Evolutionary conservation across 2,797 vertebrate genomes (phyloP).

Genomic region (Enteromius paludinosus): DNA sequence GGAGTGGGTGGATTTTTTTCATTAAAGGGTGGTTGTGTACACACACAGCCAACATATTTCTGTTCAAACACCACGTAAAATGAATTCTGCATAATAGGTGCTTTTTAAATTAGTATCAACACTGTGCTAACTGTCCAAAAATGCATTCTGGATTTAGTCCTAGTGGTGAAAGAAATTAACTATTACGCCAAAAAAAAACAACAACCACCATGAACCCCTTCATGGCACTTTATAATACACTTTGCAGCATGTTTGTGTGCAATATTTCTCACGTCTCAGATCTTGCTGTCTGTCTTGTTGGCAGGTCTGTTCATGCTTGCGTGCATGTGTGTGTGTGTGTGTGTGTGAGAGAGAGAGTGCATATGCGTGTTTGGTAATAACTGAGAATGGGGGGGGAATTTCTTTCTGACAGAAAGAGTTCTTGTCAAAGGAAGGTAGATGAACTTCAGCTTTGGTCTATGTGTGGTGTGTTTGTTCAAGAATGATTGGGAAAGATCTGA

Average conservation of each 20-base stretch:
- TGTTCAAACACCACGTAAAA: background rate
- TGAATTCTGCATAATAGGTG: background rate
- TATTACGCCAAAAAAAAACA: background rate
- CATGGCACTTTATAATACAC: background rate
- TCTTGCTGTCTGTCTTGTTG: background rate
- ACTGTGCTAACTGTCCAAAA: background rate
- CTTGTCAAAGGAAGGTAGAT: background rate
- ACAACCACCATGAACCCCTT: background rate
- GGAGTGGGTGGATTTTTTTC: no score
- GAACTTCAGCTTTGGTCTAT: constrained; percentile 22
- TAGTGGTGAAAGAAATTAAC: background rate
- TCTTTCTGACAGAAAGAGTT: background rate
- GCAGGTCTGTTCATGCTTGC: constrained; percentile 27
- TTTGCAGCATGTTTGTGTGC: constrained; percentile 25
- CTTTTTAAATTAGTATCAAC: background rate
- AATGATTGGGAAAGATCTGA: constrained; percentile 1
- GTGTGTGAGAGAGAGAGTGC: background rate
- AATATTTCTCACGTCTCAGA: constrained; percentile 30
- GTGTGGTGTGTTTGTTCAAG: background rate
- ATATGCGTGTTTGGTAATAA: background rate
- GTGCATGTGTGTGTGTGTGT: background rate
- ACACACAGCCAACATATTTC: background rate
- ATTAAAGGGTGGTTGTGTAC: no score
- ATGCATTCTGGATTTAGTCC: background rate
- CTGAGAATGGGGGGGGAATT: background rate